Evolutionary conservation across 2,797 vertebrate genomes (phyloP).

Genomic region (Artibeus jamaicensis): DNA sequence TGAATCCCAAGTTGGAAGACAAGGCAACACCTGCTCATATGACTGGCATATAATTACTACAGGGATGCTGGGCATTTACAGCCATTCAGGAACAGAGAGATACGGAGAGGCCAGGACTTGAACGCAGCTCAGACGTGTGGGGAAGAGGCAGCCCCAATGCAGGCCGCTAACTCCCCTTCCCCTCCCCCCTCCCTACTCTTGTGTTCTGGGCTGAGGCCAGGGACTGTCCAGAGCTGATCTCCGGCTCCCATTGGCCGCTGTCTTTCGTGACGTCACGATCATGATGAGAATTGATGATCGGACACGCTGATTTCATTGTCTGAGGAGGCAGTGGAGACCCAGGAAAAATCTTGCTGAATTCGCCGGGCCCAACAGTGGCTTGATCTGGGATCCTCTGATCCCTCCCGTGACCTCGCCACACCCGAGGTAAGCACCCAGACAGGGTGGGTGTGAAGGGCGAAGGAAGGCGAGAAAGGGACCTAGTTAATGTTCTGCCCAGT

Average conservation of each 20-base stretch:
- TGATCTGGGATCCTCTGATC: constrained; percentile 48
- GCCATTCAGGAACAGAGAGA: not conserved
- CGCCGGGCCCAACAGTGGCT: constrained; percentile 54
- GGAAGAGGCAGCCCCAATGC: constrained; percentile 33
- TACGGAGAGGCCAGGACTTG: not conserved
- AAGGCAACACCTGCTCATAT: constrained; percentile 48
- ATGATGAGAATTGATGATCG: constrained; percentile 99
- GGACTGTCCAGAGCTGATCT: constrained; percentile 90
- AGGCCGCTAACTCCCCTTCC: constrained; percentile 54
- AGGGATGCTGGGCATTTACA: constrained; percentile 28
- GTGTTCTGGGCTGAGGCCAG: constrained; percentile 80
- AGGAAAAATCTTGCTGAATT: constrained; percentile 94
- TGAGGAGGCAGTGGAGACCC: constrained; percentile 89
- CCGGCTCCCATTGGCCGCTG: constrained; percentile 90
- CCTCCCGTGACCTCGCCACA: constrained; percentile 45
- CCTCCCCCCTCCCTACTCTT: constrained; percentile 52
- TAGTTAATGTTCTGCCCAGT: constrained; percentile 44
- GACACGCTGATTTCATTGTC: constrained; percentile 99
- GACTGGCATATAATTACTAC: constrained; percentile 36
- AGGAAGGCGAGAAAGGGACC: constrained; percentile 13
- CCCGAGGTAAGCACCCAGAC: constrained; percentile 61
- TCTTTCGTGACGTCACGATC: constrained; percentile 96
- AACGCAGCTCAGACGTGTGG: not conserved
- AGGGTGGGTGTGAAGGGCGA: constrained; percentile 44
- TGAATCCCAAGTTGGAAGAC: constrained; percentile 45